Percentiles rank a stretch among this genome's conserved stretches.
phyloP scores from a whole-genome alignment of 2,113 vertebrate species.

The Phainopepla nitens region DNA sequence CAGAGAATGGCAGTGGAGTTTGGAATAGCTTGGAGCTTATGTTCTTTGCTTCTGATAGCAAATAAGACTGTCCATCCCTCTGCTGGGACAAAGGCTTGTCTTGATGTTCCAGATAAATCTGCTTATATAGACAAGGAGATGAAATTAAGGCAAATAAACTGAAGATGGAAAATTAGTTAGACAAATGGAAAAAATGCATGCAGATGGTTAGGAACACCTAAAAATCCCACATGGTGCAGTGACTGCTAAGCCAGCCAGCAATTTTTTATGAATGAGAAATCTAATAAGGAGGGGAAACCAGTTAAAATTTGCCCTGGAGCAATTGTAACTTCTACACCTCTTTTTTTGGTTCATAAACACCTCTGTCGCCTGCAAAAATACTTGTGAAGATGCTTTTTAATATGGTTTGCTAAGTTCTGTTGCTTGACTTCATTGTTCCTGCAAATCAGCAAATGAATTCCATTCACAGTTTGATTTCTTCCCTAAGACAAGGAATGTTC shows the following conservation, averaged over 20 bases:
- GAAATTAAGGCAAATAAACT: neutral
- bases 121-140: neutral
- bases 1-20: neutral
- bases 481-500: neutral
- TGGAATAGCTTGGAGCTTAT: neutral
- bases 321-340: neutral
- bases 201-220: conserved; percentile 10
- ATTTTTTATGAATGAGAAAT: conserved; percentile 49
- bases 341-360: conserved; percentile 38
- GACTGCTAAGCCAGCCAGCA: conserved; percentile 14
- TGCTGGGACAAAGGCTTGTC: neutral
- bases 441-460: conserved; percentile 45
- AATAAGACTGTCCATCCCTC: neutral
- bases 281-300: conserved; percentile 4
- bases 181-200: neutral
- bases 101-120: neutral
- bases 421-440: conserved; percentile 45
- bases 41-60: neutral
- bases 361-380: conserved; percentile 45
- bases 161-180: neutral
- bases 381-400: conserved; percentile 40
- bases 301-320: conserved; percentile 41
- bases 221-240: neutral
- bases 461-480: neutral
- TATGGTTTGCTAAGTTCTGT: conserved; percentile 29